Base-by-base conservation (phyloP, 2,888 invertebrate species). In the Thymelicus lineola region DNA sequence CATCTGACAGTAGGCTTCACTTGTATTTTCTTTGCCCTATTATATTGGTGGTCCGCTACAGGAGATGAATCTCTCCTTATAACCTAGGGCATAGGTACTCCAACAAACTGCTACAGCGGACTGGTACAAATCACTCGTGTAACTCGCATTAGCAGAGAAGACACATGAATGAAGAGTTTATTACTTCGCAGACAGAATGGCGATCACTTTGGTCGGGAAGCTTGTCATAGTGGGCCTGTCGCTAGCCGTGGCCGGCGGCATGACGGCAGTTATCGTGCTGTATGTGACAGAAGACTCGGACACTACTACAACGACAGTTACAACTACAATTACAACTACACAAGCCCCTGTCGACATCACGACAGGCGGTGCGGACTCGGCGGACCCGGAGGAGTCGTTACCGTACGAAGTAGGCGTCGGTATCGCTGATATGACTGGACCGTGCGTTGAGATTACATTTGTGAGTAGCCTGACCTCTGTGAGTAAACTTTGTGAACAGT, bases 371-470 rank as follows among this genome's bases (percentile, higher is more conserved):
- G 7, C 63, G 55, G 17, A 42, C 12, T 12, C 68, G 14, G 59
- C 57, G 1, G 55, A 63, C 0, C 70, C 73, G 0, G 55, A 63
- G 0, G 74, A 74, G 0, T 76, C 76, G 7, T 12, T 77, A 0
- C 72, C 77, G 38, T 91, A 87, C 61, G 74, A 83, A 64, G 91
- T 98, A 45, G 99, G 99, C 6, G 96, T 97, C 7, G 98, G 98
- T 0, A 97, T 97, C 60, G 97, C 97, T 2, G 99, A 99, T 87
- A 96, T 97, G 81, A 99, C 99, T 0, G 99, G 99, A 28, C 98
- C 98, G 0, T 95, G 97, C n/a, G 98, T 97, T 9, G 98, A 98
- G 89, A 96, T 98, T 66, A 96, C 96, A 76, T 98, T 99, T 94
- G 98, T 98, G 94, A 96, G 97, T 96, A 10, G 0, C 35, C 38